These are phyloP conservation scores for Gouania willdenowi DNA, from an alignment of 2,797 vertebrate genomes.

Conservation along the genomic window DNA sequence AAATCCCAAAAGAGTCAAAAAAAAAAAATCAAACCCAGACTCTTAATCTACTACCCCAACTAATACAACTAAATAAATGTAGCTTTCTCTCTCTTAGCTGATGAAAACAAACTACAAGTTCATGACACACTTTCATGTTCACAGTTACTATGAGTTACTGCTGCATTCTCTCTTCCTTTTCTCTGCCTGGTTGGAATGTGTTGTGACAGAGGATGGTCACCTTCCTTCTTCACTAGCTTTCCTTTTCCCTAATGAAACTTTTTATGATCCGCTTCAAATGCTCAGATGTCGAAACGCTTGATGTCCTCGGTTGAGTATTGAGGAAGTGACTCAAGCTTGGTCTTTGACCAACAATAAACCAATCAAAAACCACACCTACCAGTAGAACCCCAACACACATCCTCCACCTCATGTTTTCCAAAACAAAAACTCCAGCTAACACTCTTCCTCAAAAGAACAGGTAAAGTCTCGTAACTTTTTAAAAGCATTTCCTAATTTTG, in stretches of 20 bases:
- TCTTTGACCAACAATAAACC: slow-evolving; percentile 6
- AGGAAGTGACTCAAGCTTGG: slow-evolving; percentile 6
- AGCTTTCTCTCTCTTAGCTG: too few relatives aligned
- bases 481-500: slow-evolving; percentile 42
- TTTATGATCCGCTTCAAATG: slow-evolving; percentile 48
- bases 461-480: slow-evolving; percentile 40
- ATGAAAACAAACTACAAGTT: too few relatives aligned
- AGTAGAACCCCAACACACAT: not conserved
- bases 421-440: not conserved
- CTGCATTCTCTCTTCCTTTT: slow-evolving; percentile 19
- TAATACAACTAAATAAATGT: too few relatives aligned
- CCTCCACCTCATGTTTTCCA: not conserved
- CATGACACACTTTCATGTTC: too few relatives aligned
- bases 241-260: slow-evolving; percentile 56
- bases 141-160: too few relatives aligned
- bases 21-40: too few relatives aligned
- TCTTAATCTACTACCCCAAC: too few relatives aligned
- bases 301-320: slow-evolving; percentile 18
- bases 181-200: slow-evolving; percentile 59
- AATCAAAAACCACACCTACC: not conserved
- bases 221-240: slow-evolving; percentile 64
- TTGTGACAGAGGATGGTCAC: slow-evolving; percentile 66
- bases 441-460: slow-evolving; percentile 11
- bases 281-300: slow-evolving; percentile 38
- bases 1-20: too few relatives aligned